These are phyloP conservation scores for Araneus ventricosus DNA, from an alignment of 1,140 invertebrate genomes.

Conservation along the genomic window DNA sequence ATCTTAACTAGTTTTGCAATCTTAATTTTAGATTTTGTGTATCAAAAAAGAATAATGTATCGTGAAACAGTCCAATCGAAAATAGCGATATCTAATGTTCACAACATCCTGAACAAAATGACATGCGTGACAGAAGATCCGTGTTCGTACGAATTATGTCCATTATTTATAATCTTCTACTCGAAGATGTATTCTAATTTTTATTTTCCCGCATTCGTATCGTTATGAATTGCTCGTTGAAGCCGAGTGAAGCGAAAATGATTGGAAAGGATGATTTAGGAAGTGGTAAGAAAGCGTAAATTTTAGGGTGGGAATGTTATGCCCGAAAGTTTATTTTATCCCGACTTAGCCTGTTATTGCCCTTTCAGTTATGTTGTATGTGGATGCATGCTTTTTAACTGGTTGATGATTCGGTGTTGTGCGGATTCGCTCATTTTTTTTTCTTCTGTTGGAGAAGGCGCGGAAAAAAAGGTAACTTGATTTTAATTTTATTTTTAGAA, in stretches of 20 bases:
- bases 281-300: not conserved
- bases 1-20: too few relatives aligned
- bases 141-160: not conserved
- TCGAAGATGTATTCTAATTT: not conserved
- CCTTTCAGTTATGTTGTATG: not conserved
- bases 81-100: too few relatives aligned
- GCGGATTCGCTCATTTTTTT: not conserved
- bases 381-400: not conserved
- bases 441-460: not conserved
- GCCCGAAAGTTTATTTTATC: not conserved
- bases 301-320: slow-evolving; percentile 18
- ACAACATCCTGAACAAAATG: not conserved
- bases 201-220: not conserved
- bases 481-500: too few relatives aligned
- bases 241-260: not conserved
- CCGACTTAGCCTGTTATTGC: not conserved
- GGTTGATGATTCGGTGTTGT: not conserved
- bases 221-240: not conserved
- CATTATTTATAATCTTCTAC: not conserved
- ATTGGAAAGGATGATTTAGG: not conserved
- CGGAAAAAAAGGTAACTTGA: not conserved
- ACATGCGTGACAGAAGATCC: not conserved
- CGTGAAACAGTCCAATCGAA: not conserved
- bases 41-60: too few relatives aligned
- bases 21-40: too few relatives aligned